phyloP scores from a whole-genome alignment of 1,140 invertebrate genomes.

The Phocides pigmalion region DNA sequence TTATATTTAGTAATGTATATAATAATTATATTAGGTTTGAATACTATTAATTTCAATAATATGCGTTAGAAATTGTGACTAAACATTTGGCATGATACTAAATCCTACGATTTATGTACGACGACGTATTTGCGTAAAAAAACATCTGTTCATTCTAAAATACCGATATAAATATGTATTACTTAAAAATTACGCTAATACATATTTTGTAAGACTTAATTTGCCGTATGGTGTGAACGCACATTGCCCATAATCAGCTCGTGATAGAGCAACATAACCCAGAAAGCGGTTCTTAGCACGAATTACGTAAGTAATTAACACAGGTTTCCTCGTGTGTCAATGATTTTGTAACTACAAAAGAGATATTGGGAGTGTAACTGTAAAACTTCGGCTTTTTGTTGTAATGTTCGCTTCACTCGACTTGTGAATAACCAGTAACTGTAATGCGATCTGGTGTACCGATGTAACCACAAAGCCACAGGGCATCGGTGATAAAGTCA shows the following conservation, averaged over 20 bases:
- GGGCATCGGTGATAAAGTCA: slow-evolving; percentile 24
- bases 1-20: too few species aligned
- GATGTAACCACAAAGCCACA: slow-evolving; percentile 29
- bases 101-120: too few species aligned
- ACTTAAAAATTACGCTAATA: background rate
- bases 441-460: slow-evolving; percentile 21
- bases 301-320: slow-evolving; percentile 31
- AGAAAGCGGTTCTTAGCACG: slow-evolving; percentile 30
- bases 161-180: too few species aligned
- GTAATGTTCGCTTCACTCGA: slow-evolving; percentile 4
- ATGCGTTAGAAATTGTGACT: too few species aligned
- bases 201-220: slow-evolving; percentile 22
- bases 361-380: slow-evolving; percentile 16
- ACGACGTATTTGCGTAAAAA: too few species aligned
- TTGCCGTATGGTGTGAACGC: slow-evolving; percentile 16
- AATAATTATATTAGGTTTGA: too few species aligned
- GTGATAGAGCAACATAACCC: slow-evolving; percentile 28
- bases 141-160: too few species aligned
- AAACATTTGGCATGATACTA: too few species aligned
- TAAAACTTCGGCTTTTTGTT: background rate
- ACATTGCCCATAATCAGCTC: slow-evolving; percentile 19
- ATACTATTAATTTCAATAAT: too few species aligned
- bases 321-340: slow-evolving; percentile 19
- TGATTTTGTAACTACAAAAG: slow-evolving; percentile 24
- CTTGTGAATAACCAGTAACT: slow-evolving; percentile 10